A percentile compares a stretch with the other conserved stretches of the same genome.
Evolutionary conservation across 2,113 vertebrate species (phyloP).

Genomic region (Ramphastos sulfuratus): DNA sequence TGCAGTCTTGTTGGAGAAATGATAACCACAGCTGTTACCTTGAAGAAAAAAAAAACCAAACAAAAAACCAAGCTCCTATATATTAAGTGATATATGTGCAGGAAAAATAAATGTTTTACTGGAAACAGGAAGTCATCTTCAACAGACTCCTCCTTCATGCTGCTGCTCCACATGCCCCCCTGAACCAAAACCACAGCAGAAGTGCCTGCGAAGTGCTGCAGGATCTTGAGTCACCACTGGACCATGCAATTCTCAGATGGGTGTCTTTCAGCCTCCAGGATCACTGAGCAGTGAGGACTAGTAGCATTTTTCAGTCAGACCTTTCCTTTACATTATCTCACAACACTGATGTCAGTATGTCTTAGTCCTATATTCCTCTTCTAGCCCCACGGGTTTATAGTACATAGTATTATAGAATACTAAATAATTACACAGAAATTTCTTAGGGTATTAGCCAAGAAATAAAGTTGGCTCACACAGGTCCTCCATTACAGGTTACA

Average conservation of each 20-base stretch:
- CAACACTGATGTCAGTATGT: accelerated
- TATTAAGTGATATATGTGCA: background rate
- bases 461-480: background rate
- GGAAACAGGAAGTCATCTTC: background rate
- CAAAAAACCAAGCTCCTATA: background rate
- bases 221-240: background rate
- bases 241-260: too few relatives aligned
- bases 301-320: background rate
- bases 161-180: background rate
- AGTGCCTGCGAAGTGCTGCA: background rate
- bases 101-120: background rate
- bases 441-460: background rate
- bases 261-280: background rate
- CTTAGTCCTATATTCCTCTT: background rate
- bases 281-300: background rate
- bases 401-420: background rate
- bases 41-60: background rate
- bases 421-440: background rate
- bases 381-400: background rate
- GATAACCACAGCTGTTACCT: background rate
- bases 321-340: background rate
- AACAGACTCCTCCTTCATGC: background rate
- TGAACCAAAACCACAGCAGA: background rate
- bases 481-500: background rate
- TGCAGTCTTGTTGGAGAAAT: background rate